Evolutionary conservation across 2,888 invertebrate genomes (phyloP).

Genomic region (Adela reaumurella): DNA sequence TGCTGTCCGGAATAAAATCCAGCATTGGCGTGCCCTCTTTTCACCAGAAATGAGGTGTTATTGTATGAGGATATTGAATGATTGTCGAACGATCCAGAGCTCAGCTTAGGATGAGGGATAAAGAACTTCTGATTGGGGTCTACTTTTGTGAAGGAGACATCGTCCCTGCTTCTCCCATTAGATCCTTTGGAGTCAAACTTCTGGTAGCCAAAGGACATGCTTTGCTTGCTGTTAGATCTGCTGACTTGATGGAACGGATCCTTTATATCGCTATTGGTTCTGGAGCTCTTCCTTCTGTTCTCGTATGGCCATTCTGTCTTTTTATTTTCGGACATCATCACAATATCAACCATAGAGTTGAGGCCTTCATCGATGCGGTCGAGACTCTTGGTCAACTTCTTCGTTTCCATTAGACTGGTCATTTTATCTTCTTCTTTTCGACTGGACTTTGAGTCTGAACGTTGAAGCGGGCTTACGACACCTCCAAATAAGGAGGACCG

Average conservation of each 20-base stretch:
- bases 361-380: conserved; percentile 74
- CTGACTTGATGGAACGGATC: conserved; percentile 36
- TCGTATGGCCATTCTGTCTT: conserved; percentile 40
- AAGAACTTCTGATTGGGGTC: conserved; percentile 38
- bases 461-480: conserved; percentile 18
- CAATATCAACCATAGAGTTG: conserved; percentile 68
- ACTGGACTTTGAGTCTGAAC: conserved; percentile 34
- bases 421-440: conserved; percentile 39
- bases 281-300: conserved; percentile 35
- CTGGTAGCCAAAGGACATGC: conserved; percentile 7
- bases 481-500: conserved; percentile 30
- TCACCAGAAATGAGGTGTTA: conserved; percentile 55
- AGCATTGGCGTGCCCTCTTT: conserved; percentile 60
- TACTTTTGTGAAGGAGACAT: conserved; percentile 19
- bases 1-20: conserved; percentile 63
- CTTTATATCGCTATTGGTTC: conserved; percentile 35
- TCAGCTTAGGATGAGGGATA: conserved; percentile 30
- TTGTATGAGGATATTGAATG: conserved; percentile 27
- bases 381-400: conserved; percentile 68
- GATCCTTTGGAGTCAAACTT: conserved; percentile 29
- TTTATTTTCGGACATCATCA: conserved; percentile 58
- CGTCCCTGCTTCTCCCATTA: conserved; percentile 21
- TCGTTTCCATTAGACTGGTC: conserved; percentile 56
- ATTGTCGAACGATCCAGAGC: conserved; percentile 31
- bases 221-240: conserved; percentile 27